Base-by-base conservation (phyloP, 2,888 invertebrate species). In the Ornithoptera priamus region DNA sequence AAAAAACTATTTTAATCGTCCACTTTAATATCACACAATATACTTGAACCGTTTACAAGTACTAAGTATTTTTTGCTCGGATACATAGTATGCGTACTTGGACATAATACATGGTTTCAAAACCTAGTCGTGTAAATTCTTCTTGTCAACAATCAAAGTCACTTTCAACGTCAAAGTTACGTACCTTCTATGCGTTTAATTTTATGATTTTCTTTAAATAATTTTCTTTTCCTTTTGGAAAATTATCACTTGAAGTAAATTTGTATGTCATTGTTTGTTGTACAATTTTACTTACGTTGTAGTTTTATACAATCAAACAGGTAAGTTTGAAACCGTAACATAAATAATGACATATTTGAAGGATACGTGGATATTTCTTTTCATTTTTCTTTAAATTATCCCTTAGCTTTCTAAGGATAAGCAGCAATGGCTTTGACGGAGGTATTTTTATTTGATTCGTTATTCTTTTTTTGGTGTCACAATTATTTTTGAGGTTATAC, bases 331-430 rank as follows among this genome's bases (percentile, higher is more conserved):
- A 53, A 22, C 46, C 2, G 57, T 17, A n/a, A 53, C 15, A 30
- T 18, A 61, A 39, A 30, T 60, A 24, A 30, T 60, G 24, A 60
- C 12, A 46, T 59, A 53, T 58, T 20, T 42, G 39, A 42, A 62
- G 39, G 2, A 12, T 20, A 10, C n/a, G 20, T 7, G 62, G 10
- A 66, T 4, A 15, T 50, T 63, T 39, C 5, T 53, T 36, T 20
- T 56, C 36, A 67, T 69, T 74, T 70, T 67, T 74, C 73, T 72
- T 74, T 69, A 46, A 69, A 72, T 72, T 75, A 71, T 82, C 85
- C 82, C 78, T 79, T 85, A 85, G 85, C 85, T 81, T 82, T 73
- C 84, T 75, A 74, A 82, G 90, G 89, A 89, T 76, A 75, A 78
- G 81, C 83, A 81, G 84, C 84, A 74, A 89, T 89, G 89, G 80